These are phyloP conservation scores for Tinamus guttatus DNA, from an alignment of 2,113 vertebrate genomes.

Conservation along the genomic window DNA sequence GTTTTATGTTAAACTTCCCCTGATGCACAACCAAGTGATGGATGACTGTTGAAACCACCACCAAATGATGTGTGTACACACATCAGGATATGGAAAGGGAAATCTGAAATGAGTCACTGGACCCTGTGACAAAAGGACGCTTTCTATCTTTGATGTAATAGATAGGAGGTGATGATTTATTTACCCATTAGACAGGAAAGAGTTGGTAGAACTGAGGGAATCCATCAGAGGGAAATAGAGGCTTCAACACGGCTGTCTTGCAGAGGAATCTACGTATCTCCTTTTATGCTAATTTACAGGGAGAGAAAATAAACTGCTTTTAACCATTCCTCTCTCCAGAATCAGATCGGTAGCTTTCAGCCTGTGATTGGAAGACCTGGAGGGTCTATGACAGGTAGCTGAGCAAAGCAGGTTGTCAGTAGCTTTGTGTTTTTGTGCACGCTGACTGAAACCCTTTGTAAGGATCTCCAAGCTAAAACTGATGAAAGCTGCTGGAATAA, in stretches of 20 bases:
- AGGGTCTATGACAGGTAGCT: not conserved
- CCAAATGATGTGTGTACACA: not conserved
- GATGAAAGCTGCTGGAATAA: not conserved
- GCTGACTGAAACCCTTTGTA: not conserved
- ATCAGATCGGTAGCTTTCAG: not conserved
- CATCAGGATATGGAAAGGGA: not conserved
- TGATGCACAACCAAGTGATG: not conserved
- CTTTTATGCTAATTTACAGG: not conserved
- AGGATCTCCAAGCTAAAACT: not conserved
- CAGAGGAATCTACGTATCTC: not conserved
- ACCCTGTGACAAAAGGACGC: not conserved
- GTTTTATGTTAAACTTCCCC: not conserved
- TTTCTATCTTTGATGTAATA: conserved; percentile 2
- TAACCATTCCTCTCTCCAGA: not conserved
- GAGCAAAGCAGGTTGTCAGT: not conserved
- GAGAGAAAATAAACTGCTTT: not conserved
- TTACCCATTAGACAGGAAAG: conserved; percentile 4
- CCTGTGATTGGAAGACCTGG: not conserved
- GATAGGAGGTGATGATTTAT: conserved; percentile 36
- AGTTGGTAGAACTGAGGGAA: not conserved
- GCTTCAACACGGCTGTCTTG: not conserved
- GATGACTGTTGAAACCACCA: not conserved
- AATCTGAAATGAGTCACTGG: not conserved
- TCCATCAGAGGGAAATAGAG: not conserved
- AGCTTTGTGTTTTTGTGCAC: not conserved